Evolutionary conservation across 2,888 invertebrate genomes (phyloP).

Genomic region (Teinopalpus imperialis): DNA sequence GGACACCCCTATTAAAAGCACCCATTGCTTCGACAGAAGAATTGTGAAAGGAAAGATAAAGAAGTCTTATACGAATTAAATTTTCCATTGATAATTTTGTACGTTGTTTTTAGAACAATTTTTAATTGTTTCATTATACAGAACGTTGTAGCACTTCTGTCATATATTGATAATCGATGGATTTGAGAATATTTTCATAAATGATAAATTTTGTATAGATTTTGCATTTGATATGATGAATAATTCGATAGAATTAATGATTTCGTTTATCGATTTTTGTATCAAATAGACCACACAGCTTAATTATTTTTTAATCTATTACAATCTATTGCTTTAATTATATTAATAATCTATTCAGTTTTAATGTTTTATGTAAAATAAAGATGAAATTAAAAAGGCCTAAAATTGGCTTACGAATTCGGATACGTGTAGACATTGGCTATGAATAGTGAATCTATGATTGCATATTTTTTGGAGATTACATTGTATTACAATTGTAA

Average conservation of each 20-base stretch:
- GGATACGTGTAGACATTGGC: slow-evolving; percentile 18
- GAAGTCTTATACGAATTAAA: slow-evolving; percentile 24
- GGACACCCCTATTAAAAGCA: slow-evolving; percentile 72
- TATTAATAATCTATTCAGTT: no score
- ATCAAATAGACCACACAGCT: no score
- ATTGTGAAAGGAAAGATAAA: slow-evolving; percentile 60
- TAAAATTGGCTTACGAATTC: slow-evolving; percentile 18
- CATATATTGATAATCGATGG: slow-evolving; percentile 13
- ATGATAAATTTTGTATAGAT: slow-evolving; percentile 18
- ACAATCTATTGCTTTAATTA: no score
- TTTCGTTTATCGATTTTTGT: no score
- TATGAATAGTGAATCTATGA: slow-evolving; percentile 11
- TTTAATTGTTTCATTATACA: slow-evolving; percentile 6
- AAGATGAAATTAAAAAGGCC: slow-evolving; percentile 10
- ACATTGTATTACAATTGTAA: slow-evolving; percentile 3
- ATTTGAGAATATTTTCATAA: slow-evolving; percentile 24
- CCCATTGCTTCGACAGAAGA: slow-evolving; percentile 79
- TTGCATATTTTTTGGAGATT: neutral
- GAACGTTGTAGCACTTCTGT: slow-evolving; percentile 5
- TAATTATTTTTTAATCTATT: no score
- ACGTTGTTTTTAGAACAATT: slow-evolving; percentile 21
- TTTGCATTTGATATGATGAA: slow-evolving; percentile 19
- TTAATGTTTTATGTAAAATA: no score
- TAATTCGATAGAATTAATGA: no score
- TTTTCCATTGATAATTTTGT: slow-evolving; percentile 26